Evolutionary conservation across 1,140 invertebrate genomes (phyloP), one percentile per base, ranked within the genome.

Genomic region (Papilio polytes): DNA sequence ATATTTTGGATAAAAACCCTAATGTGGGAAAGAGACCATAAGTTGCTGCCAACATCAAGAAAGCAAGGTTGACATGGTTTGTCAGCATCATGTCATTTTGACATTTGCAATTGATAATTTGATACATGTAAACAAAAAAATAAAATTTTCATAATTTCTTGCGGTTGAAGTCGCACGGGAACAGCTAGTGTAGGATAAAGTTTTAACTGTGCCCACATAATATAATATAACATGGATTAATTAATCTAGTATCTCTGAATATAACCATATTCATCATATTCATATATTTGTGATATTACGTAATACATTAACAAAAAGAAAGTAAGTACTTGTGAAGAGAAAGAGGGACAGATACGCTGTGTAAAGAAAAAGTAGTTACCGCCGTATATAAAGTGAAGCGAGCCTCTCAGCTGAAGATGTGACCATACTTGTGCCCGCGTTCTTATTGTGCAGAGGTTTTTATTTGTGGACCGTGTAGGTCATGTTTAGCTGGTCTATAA

Each of bases 321-420:
- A 70, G 26, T 31, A 36, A 18, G 13, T 26, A 63, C 59, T 63
- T 13, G 63, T 70, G 22, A 63, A 70, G 26, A 70, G 63, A 70
- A 70, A 70, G 63, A 70, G 63, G 12, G 63, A 15, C 26, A 15
- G 4, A 70, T 70, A 31, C 12, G 63, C 4, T 36, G 26, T 70
- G 26, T 66, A 70, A 70, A 66, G 59, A 66, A 66, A 70, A 70
- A 70, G 63, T 70, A 31, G 63, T 70, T 26, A n/a, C 63, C n/a
- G 22, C 26, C 26, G 63, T 70, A 70, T 70, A 70, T 13, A 70
- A 70, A 70, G 63, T 70, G 22, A 31, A 4, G n/a, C 20, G 6
- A 26, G 63, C 63, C 63, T 31, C 26, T 70, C 26, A 1, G 63
- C 63, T 70, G 63, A 31, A 70, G 63, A 70, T 63, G 59, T 31